Evolutionary conservation across 1,140 invertebrate species (phyloP), one percentile per base, ranked within the genome.

Genomic region (Hycleus cichorii): DNA sequence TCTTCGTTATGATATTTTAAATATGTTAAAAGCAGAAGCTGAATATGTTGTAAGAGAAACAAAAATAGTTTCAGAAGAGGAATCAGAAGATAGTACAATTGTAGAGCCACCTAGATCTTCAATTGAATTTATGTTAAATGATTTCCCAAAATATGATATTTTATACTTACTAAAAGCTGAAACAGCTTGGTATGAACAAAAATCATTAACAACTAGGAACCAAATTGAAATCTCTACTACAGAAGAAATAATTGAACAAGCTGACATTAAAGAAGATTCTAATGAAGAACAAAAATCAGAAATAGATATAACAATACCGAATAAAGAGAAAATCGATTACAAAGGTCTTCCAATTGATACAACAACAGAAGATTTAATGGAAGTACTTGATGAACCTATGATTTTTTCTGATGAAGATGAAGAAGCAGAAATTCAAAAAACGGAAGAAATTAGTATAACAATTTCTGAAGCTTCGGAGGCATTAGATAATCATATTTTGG

Each of bases 351-450:
- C 43, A 12, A 12, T 44, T 12, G 43, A 44, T 5, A 12, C 43
- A 7, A 6, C 43, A 12, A 44, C n/a, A 12, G 9, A 44, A 10
- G 0, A 12, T 11, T 10, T 40, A 10, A 39, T 27, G 4, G 46
- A 11, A 11, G 27, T 47, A n/a, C 25, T 38, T 11, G 44, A 10
- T 26, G 53, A 55, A 47, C 12, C 12, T 48, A 9, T 6, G 3
- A 32, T 38, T 39, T 24, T 65, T n/a, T 63, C 58, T 10, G 61
- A 65, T 57, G 58, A 63, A 12, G 62, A 65, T 10, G 48, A 61
- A 25, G 18, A 58, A 32, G 24, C 43, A 54, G 39, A 12, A 40
- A 38, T 2, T 39, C 39, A 45, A 49, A 49, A 47, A 43, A 26
- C 40, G 40, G 42, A 46, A 27, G 11, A 25, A 40, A 10, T 1